Percentiles rank a stretch among this genome's conserved stretches.
Conservation (phyloP, 2,797 vertebrate species). For the Halcyon leucocephala region DNA sequence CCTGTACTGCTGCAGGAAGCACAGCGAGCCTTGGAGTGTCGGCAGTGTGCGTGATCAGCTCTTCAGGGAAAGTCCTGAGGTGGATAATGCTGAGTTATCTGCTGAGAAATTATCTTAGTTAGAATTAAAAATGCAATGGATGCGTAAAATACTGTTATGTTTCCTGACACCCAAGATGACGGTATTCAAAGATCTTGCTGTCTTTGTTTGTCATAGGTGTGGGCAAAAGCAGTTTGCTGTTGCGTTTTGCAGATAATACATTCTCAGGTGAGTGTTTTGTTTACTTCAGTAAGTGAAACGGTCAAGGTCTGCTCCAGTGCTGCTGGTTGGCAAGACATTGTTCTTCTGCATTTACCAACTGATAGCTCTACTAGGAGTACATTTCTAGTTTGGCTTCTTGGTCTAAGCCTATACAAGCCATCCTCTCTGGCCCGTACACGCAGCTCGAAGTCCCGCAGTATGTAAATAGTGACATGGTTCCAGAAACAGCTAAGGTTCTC, state of each 20-base stretch:
- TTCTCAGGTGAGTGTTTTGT: conserved; percentile 91
- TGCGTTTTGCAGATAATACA: conserved; percentile 98
- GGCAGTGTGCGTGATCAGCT: not conserved
- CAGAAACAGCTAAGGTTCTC: not conserved
- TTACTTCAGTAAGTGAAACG: not conserved
- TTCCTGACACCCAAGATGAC: not conserved
- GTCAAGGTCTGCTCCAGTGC: not conserved
- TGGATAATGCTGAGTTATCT: not conserved
- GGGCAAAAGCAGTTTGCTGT: conserved; percentile 98
- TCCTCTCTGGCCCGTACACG: not conserved
- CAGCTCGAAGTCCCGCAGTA: not conserved
- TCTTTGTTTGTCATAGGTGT: conserved; percentile 85
- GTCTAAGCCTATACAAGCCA: not conserved
- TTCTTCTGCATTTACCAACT: not conserved
- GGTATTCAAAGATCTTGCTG: conserved; percentile 4
- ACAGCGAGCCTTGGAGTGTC: not conserved
- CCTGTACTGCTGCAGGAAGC: not conserved
- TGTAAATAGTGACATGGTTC: not conserved
- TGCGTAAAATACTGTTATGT: not conserved
- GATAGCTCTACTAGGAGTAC: not conserved
- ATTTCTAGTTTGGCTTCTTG: not conserved
- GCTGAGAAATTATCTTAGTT: not conserved
- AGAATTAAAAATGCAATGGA: not conserved
- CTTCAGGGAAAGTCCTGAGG: not conserved
- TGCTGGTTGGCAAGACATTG: not conserved